Conservation (phyloP, 1,140 invertebrate species). For the Paralvinella palmiformis region DNA sequence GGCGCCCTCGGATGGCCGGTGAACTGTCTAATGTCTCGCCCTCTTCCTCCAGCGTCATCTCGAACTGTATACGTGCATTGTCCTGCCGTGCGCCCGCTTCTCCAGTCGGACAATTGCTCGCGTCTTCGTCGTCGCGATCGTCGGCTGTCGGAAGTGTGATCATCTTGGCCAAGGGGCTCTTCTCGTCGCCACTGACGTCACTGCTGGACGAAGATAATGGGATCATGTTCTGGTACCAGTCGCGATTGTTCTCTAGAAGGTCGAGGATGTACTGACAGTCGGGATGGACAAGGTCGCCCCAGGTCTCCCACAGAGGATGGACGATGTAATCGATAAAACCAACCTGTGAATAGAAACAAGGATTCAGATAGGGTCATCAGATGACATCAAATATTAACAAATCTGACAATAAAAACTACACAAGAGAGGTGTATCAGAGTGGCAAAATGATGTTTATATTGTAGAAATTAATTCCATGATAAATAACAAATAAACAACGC, state of each 20-base stretch:
- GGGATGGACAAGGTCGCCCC: conserved; percentile 97
- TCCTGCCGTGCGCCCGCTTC: no score
- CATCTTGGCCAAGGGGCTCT: no score
- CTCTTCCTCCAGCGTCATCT: no score
- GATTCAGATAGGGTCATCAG: not conserved
- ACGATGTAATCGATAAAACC: conserved; percentile 99
- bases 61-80: no score
- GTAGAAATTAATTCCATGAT: not conserved
- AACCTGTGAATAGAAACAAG: conserved; percentile 58
- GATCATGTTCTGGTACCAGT: conserved; percentile 60
- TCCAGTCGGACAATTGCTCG: no score
- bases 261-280: conserved; percentile 97
- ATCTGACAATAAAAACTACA: not conserved
- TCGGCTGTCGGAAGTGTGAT: no score
- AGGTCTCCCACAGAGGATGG: conserved; percentile 98
- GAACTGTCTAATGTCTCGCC: no score
- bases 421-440: not conserved
- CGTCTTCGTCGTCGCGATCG: no score
- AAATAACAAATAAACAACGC: not conserved
- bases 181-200: no score
- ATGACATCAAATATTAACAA: not conserved
- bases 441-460: not conserved
- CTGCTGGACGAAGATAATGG: conserved; percentile 1
- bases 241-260: conserved; percentile 94
- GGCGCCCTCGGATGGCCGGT: no score